Evolutionary conservation across 1,140 invertebrate species (phyloP).

Genomic region (Hyposmocoma kahamanoa): DNA sequence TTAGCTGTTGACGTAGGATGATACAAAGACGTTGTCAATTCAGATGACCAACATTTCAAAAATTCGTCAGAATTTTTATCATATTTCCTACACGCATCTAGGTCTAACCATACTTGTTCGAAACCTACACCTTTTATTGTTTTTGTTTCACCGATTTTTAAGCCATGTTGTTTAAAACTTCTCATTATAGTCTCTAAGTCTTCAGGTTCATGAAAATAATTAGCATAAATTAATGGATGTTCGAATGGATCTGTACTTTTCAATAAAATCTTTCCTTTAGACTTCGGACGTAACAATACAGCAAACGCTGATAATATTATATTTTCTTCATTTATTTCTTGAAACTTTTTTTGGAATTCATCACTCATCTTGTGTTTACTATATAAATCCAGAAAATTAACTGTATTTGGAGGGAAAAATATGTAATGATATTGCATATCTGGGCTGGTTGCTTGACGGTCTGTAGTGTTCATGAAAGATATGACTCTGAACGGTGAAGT

Average conservation of each 20-base stretch:
- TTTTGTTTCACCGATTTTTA: conserved; percentile 68
- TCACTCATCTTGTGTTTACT: conserved; percentile 24
- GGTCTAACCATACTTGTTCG: conserved; percentile 47
- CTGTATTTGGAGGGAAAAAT: conserved; percentile 20
- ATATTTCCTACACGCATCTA: conserved; percentile 50
- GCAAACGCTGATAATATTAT: conserved; percentile 51
- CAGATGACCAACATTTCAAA: conserved; percentile 63
- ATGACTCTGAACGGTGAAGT: conserved; percentile 27
- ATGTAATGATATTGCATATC: conserved; percentile 41
- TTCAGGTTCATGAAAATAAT: conserved; percentile 76
- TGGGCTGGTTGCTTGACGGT: conserved; percentile 23
- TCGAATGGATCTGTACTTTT: conserved; percentile 74
- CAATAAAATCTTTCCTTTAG: conserved; percentile 75
- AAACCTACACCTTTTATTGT: conserved; percentile 53
- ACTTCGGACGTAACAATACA: conserved; percentile 74
- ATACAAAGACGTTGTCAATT: conserved; percentile 73
- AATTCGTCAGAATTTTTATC: conserved; percentile 68
- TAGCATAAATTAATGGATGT: conserved; percentile 79
- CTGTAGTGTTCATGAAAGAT: conserved; percentile 35
- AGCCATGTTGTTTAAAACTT: conserved; percentile 63
- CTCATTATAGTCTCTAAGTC: conserved; percentile 74
- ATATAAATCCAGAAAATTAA: conserved; percentile 28
- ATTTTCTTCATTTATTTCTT: conserved; percentile 43
- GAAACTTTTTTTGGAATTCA: conserved; percentile 24
- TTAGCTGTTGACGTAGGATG: conserved; percentile 79